Conservation (phyloP, 2,888 invertebrate species). For the Liodrosophila aerea region DNA sequence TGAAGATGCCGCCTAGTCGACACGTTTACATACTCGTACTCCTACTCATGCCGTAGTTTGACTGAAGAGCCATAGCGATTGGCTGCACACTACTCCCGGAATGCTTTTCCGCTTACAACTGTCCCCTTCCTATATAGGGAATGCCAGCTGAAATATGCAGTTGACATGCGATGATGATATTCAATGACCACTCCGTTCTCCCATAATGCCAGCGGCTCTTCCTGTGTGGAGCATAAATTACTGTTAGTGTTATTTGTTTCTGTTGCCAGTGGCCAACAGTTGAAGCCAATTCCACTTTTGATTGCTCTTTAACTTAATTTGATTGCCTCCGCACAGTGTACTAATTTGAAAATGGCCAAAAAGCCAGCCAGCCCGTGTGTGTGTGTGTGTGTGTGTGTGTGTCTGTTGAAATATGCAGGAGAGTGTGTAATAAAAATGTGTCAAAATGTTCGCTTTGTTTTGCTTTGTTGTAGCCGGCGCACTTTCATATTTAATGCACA, state of each 20-base stretch:
- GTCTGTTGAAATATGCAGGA: not conserved
- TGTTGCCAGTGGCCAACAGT: conserved; percentile 30
- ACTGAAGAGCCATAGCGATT: not conserved
- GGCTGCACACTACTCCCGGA: no score
- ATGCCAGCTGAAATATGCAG: conserved; percentile 59
- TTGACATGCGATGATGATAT: conserved; percentile 66
- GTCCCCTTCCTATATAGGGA: no score
- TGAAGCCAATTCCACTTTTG: conserved; percentile 23
- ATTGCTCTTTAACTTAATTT: conserved; percentile 8
- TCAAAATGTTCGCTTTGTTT: conserved; percentile 23
- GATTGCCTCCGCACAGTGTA: conserved; percentile 21
- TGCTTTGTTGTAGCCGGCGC: conserved; percentile 32
- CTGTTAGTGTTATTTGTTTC: conserved; percentile 47
- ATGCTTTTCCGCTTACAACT: no score
- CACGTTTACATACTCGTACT: not conserved
- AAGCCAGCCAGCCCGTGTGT: no score
- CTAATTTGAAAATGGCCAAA: conserved; percentile 10
- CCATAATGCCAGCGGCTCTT: not conserved
- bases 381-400: not conserved
- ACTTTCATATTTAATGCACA: conserved; percentile 40
- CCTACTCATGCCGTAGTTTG: no score
- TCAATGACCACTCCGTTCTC: conserved; percentile 29
- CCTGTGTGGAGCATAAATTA: conserved; percentile 28
- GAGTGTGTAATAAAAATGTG: conserved; percentile 23
- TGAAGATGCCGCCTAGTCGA: conserved; percentile 3